Base-by-base conservation (phyloP, 2,888 invertebrate species). In the Idaea aversata region DNA sequence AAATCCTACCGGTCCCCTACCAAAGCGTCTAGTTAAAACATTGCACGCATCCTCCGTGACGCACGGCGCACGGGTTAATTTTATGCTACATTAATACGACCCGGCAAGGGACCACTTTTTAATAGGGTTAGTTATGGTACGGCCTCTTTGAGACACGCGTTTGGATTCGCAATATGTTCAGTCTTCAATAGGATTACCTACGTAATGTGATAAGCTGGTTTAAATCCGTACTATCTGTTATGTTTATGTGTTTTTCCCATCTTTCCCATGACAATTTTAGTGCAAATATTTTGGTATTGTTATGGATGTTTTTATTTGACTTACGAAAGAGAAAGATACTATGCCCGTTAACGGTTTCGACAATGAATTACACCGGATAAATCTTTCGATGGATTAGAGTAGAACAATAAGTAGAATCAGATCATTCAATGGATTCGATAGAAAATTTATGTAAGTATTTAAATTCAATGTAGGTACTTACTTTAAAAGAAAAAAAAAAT, bases 31-130 rank as follows among this genome's bases (percentile, higher is more conserved):
- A 82, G 80, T 85, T 85, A 86, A 85, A 87, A 82, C 85, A 83
- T 80, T 78, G 86, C 77, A 78, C 79, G 86, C 89, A 83, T 75
- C 82, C 73, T 76, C 85, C 90, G 88, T 90, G 87, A 89, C 90
- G 87, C 79, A 74, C 84, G 84, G 88, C 90, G 87, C 79, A 74
- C 84, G 84, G 88, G 86, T 92, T 92, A 90, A 92, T 92, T 92
- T 92, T 91, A 91, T 92, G 92, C 90, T 91, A 91, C 92, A 92
- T 92, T 92, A 92, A 90, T 88, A 84, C 75, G 70, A 77, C 77
- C 80, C 83, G 88, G 89, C 86, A 83, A 34, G 83, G 75, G 75
- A 84, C 85, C 88, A 88, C 85, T 90, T 90, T 91, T 90, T 91
- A 90, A 91, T 90, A 85, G 88, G 88, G 90, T 91, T 91, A 90